Conservation (phyloP, 2,888 invertebrate species). For the Cheilosia vernalis region DNA sequence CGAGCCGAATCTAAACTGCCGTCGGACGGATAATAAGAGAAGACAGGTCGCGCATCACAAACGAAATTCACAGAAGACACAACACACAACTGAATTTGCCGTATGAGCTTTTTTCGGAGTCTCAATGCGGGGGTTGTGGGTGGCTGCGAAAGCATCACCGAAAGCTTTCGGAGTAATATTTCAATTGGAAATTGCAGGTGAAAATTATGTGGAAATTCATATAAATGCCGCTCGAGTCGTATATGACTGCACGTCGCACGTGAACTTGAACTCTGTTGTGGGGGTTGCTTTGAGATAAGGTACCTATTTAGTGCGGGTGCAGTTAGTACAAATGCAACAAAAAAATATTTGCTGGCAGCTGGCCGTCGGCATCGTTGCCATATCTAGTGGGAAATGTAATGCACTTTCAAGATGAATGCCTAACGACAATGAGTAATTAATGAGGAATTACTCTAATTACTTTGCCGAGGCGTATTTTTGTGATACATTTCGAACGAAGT, state of each 20-base stretch:
- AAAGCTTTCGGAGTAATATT: slow-evolving; percentile 46
- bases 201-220: slow-evolving; percentile 13
- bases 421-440: slow-evolving; percentile 38
- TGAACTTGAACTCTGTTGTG: slow-evolving; percentile 28
- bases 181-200: slow-evolving; percentile 43
- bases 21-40: neutral
- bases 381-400: neutral
- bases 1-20: slow-evolving; percentile 44
- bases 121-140: neutral
- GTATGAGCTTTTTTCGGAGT: slow-evolving; percentile 59
- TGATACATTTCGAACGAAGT: neutral
- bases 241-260: too few species aligned
- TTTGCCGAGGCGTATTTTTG: slow-evolving; percentile 16
- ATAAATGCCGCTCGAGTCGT: neutral
- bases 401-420: slow-evolving; percentile 17
- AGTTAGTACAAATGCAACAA: slow-evolving; percentile 10
- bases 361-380: neutral
- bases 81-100: slow-evolving; percentile 14
- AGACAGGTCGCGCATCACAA: neutral
- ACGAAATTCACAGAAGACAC: neutral
- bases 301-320: slow-evolving; percentile 5
- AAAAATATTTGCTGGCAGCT: neutral
- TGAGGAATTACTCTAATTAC: slow-evolving; percentile 42
- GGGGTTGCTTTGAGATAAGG: neutral
- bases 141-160: neutral